Evolutionary conservation across 2,888 invertebrate species (phyloP).

Genomic region (Ryuthela nishihirai): DNA sequence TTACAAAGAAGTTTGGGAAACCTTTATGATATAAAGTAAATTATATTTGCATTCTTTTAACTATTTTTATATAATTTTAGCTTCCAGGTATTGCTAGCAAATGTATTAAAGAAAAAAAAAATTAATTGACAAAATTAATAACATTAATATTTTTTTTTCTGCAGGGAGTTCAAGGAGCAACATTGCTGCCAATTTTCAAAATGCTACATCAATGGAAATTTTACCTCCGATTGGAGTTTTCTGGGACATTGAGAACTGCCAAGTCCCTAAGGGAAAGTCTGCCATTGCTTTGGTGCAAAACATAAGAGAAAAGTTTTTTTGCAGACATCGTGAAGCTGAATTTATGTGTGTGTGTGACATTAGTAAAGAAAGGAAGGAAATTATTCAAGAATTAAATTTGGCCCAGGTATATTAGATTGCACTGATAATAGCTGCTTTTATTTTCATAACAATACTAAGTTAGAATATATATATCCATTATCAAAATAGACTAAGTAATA

Average conservation of each 20-base stretch:
- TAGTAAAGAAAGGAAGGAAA: slow-evolving; percentile 68
- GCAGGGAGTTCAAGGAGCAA: slow-evolving; percentile 29
- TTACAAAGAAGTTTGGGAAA: too few species aligned
- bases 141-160: not conserved
- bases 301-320: slow-evolving; percentile 71
- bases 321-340: slow-evolving; percentile 73
- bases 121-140: too few species aligned
- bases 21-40: too few species aligned
- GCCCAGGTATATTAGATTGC: slow-evolving; percentile 68
- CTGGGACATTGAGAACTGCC: slow-evolving; percentile 92
- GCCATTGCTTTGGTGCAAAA: slow-evolving; percentile 68
- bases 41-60: too few species aligned
- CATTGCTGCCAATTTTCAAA: slow-evolving; percentile 36
- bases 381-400: slow-evolving; percentile 77
- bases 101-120: too few species aligned
- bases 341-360: slow-evolving; percentile 89
- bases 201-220: slow-evolving; percentile 12
- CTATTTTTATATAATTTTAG: too few species aligned
- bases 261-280: slow-evolving; percentile 76
- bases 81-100: too few species aligned
- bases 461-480: too few species aligned
- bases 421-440: too few species aligned
- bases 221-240: slow-evolving; percentile 76
- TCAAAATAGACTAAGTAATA: too few species aligned
- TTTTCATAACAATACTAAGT: too few species aligned